Evolutionary conservation across 2,888 invertebrate species (phyloP).

Genomic region (Abrostola triplasia): DNA sequence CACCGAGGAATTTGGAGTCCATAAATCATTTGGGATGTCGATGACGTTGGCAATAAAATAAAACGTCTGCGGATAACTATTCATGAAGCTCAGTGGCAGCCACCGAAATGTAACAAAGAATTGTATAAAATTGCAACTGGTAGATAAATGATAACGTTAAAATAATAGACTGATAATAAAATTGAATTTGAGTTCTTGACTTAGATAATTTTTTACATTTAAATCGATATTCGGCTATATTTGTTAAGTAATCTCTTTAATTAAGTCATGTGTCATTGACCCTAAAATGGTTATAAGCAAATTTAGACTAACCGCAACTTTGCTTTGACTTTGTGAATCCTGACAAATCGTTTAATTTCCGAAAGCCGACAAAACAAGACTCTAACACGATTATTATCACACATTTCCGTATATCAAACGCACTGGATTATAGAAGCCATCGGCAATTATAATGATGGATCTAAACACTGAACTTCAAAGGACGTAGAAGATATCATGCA

Average conservation of each 20-base stretch:
- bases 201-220: too few species aligned
- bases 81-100: conserved; percentile 38
- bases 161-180: conserved; percentile 18
- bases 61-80: conserved; percentile 61
- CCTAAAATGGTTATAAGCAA: conserved; percentile 26
- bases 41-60: conserved; percentile 71
- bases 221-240: too few species aligned
- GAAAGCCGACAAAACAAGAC: conserved; percentile 34
- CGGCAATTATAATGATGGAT: conserved; percentile 68
- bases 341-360: conserved; percentile 41
- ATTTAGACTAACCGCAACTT: conserved; percentile 36
- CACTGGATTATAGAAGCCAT: conserved; percentile 50
- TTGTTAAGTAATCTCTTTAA: conserved; percentile 4
- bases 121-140: conserved; percentile 16
- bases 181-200: neutral
- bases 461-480: conserved; percentile 71
- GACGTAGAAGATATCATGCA: conserved; percentile 45
- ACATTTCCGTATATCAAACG: conserved; percentile 52
- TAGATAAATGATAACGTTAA: conserved; percentile 16
- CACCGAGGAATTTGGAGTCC: conserved; percentile 73
- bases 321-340: conserved; percentile 14
- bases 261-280: conserved; percentile 9
- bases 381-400: conserved; percentile 49
- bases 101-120: conserved; percentile 27
- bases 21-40: conserved; percentile 81